Evolutionary conservation across 2,888 invertebrate genomes (phyloP).

Genomic region (Coecobrya sp.): DNA sequence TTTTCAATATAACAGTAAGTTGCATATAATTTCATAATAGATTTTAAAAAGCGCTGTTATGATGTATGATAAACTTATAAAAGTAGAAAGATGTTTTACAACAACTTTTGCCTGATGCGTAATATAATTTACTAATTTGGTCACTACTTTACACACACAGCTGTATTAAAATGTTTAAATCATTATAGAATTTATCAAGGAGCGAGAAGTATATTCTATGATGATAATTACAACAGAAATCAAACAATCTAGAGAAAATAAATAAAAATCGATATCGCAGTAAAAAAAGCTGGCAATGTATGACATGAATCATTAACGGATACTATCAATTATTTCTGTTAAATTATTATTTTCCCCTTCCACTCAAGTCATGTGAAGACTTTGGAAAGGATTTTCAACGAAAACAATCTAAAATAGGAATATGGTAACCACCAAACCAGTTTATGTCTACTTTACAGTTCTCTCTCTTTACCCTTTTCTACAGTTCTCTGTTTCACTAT

Average conservation of each 20-base stretch:
- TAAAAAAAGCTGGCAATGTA: not conserved
- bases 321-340: no score
- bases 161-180: constrained; percentile 4
- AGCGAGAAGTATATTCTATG: constrained; percentile 61
- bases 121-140: constrained; percentile 40
- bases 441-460: no score
- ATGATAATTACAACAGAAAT: constrained; percentile 28
- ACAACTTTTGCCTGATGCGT: constrained; percentile 59
- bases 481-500: no score
- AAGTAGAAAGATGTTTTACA: constrained; percentile 27
- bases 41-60: not conserved
- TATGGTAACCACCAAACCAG: no score
- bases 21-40: constrained; percentile 2
- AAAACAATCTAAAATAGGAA: no score
- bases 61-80: not conserved
- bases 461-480: no score
- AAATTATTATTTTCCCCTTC: no score
- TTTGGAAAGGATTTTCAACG: no score
- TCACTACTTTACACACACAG: constrained; percentile 8
- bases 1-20: not conserved
- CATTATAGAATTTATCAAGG: constrained; percentile 42
- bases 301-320: no score
- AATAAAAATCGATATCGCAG: constrained; percentile 62
- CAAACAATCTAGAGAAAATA: constrained; percentile 28
- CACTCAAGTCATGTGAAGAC: no score